Base-by-base conservation (phyloP, 2,888 invertebrate species). In the Nycteola revayana region DNA sequence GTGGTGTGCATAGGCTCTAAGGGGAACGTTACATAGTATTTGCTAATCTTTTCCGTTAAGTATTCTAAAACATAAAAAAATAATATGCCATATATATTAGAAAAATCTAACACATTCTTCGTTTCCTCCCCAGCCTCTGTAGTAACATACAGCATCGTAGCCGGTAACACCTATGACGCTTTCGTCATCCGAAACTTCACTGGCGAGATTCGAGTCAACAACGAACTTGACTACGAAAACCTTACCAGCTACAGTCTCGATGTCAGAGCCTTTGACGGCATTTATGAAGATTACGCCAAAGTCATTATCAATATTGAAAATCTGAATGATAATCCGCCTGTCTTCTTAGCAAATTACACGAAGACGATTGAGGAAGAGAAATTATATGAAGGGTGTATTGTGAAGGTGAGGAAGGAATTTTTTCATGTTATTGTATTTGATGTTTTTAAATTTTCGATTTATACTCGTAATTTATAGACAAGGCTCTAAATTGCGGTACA, bases 311-410 rank as follows among this genome's bases (percentile, higher is more conserved):
- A 93, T 54, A 94, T 98, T 32, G 94, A 93, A 54, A 95, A 98
- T 74, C 94, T 97, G 26, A 98, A 98, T 68, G 98, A 98, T 72
- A 97, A 98, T 75, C 93, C 94, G 0, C 98, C 98, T 0, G 91
- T 93, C 1, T 98, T 98, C 66, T 77, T 91, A 28, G 93, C 92
- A 30, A 90, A 93, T 29, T 93, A 93, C 59, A 93, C 92, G 32
- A 93, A 93, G 29, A 93, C 92, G 0, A 94, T 96, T 39, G 85
- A 91, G 28, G 96, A 96, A 67, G 96, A 97, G 67, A 90, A 87
- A 30, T 64, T 93, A 6, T 90, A 93, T 32, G 89, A 90, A 47
- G 92, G 92, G 20, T 95, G 95, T 66, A 92, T 95, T 60, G 91
- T 93, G 5, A 91, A 81, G 64, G 92, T 93, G 58, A 74, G 80